Evolutionary conservation across 2,888 invertebrate genomes (phyloP).

Genomic region (Coenonympha glycerion): DNA sequence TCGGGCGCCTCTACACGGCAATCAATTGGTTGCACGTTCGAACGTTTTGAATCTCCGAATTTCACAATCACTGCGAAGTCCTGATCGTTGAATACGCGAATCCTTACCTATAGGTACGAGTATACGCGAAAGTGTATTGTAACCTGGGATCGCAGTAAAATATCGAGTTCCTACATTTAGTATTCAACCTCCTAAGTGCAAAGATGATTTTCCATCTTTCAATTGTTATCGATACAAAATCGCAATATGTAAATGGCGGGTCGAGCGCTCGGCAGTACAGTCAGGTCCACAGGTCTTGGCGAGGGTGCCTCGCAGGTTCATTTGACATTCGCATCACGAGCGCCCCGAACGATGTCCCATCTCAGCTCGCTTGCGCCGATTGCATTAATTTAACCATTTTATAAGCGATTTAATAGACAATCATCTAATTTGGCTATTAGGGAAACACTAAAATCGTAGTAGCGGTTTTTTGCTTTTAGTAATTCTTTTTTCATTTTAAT

Average conservation of each 20-base stretch:
- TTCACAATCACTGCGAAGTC: slow-evolving; percentile 34
- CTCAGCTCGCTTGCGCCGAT: slow-evolving; percentile 66
- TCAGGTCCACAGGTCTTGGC: slow-evolving; percentile 41
- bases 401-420: slow-evolving; percentile 72
- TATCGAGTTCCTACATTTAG: slow-evolving; percentile 3
- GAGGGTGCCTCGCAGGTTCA: slow-evolving; percentile 50
- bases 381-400: slow-evolving; percentile 74
- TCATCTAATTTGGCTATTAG: slow-evolving; percentile 58
- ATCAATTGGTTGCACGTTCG: slow-evolving; percentile 72
- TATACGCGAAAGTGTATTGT: not conserved
- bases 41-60: slow-evolving; percentile 68
- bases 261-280: slow-evolving; percentile 41
- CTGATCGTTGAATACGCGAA: not conserved
- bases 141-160: not conserved
- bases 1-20: slow-evolving; percentile 58
- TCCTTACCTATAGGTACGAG: not conserved
- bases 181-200: slow-evolving; percentile 12
- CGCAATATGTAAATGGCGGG: slow-evolving; percentile 67
- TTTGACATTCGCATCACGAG: slow-evolving; percentile 70
- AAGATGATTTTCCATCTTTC: slow-evolving; percentile 45
- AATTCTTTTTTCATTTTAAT: not conserved
- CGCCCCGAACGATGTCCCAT: slow-evolving; percentile 70
- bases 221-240: slow-evolving; percentile 64
- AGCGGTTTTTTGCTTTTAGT: not conserved
- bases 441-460: slow-evolving; percentile 36